Evolutionary conservation across 2,113 vertebrate species (phyloP), one percentile per base, ranked within the genome.

Genomic region (Boulengeromyrus knoepffleri): DNA sequence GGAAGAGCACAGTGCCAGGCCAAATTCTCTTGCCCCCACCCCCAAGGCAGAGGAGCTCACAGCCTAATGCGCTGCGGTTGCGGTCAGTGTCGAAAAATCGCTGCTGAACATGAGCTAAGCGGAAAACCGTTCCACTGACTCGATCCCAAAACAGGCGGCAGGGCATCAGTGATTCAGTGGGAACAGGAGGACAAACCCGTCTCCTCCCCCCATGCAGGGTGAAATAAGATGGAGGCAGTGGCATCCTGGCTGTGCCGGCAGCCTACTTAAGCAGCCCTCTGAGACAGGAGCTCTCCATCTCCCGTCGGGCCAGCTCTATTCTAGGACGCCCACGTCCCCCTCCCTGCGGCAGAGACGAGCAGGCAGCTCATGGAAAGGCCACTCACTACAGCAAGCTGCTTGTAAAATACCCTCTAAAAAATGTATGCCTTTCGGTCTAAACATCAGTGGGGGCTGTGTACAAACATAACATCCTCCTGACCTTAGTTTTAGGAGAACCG

Each of bases 181-280:
- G 31, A 31, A 80, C 62, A 80, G 74, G 74, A 19, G 31, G 74
- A 17, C 15, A 19, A 13, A 4, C n/a, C 27, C 62, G 3, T n/a
- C 74, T 80, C 13, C 70, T 39, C 31, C 74, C 31, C 12, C 13
- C 74, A 17, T 6, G 6, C 36, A 2, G 31, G 74, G 74, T 42
- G 31, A 42, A 80, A 42, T 36, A 36, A 80, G 49, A 85, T 85
- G 42, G 42, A 45, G 80, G 39, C 80, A n/a, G 50, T 42, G 13
- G 36, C 36, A 84, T 36, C n/a, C 19, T 47, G 77, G 17, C 50
- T 24, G 70, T 80, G 36, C 36, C 36, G 17, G 31, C 49, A 84
- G 39, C 89, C 50, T 84, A 85, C 74, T 85, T 89, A 36, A 27
- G 13, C 87, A 58, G 89, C 19, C 74, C 36, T 45, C 70, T n/a